A percentile compares a stretch with the other conserved stretches of the same genome.
Evolutionary conservation across 1,140 invertebrate species (phyloP).

Genomic region (Papilio helenus): DNA sequence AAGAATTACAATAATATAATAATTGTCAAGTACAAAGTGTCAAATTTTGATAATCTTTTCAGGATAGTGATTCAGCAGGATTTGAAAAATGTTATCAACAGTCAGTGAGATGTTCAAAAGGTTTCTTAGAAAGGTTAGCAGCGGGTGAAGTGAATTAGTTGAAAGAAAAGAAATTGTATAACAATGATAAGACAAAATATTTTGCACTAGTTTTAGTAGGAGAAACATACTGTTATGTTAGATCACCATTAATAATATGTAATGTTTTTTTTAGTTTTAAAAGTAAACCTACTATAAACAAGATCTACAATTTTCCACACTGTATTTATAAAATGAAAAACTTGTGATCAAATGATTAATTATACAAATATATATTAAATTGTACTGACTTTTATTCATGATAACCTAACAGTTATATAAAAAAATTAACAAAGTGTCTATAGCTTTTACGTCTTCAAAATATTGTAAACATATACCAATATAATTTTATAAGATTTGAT

Average conservation of each 20-base stretch:
- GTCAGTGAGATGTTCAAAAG: conserved; percentile 86
- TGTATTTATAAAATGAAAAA: not conserved
- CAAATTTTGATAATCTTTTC: conserved; percentile 60
- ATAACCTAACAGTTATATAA: not conserved
- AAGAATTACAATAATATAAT: not conserved
- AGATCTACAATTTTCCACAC: not conserved
- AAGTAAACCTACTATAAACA: not conserved
- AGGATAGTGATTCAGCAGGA: conserved; percentile 85
- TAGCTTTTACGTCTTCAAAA: not conserved
- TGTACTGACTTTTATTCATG: not conserved
- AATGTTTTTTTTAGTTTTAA: no score
- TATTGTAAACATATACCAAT: no score
- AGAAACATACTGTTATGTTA: no score
- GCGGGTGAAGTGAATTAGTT: not conserved
- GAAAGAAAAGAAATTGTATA: not conserved
- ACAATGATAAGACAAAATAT: no score
- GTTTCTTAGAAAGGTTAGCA: conserved; percentile 84
- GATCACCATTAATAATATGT: no score
- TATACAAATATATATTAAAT: not conserved
- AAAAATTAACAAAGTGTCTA: not conserved
- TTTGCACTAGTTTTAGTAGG: no score
- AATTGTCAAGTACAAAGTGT: not conserved
- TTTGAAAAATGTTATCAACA: conserved; percentile 90
- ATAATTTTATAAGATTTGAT: not conserved
- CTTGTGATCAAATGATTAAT: not conserved